phyloP scores from a whole-genome alignment of 2,888 invertebrate genomes.

The Dexiosoma caninum region DNA sequence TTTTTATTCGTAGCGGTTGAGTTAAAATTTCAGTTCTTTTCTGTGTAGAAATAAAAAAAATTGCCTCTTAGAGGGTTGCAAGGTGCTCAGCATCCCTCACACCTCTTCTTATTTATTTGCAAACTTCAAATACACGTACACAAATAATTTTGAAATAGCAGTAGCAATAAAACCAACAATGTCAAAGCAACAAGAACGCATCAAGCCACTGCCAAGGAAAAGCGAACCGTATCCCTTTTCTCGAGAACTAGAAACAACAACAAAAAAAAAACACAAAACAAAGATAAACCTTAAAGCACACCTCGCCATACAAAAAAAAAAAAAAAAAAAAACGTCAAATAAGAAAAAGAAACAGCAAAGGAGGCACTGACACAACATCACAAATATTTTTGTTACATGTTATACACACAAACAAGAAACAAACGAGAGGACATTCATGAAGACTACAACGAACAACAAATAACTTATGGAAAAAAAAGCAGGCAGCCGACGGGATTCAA shows the following conservation, averaged over 20 bases:
- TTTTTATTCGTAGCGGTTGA: too few species aligned
- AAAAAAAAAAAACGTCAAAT: conserved; percentile 20
- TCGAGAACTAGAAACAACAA: background rate
- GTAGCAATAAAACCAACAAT: conserved; percentile 13
- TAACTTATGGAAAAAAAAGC: background rate
- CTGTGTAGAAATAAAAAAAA: too few species aligned
- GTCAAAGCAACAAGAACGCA: conserved; percentile 33
- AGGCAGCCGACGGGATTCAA: conserved; percentile 61
- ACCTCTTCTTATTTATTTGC: conserved; percentile 25
- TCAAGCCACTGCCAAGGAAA: background rate
- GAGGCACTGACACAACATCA: background rate
- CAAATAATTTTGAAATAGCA: conserved; percentile 34
- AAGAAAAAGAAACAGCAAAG: background rate
- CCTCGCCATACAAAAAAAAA: conserved; percentile 12
- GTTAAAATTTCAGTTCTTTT: too few species aligned
- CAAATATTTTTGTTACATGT: background rate
- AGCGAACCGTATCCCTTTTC: conserved; percentile 37
- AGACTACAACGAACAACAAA: conserved; percentile 20
- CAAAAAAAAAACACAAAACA: background rate
- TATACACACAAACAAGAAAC: conserved; percentile 1
- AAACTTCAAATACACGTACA: background rate
- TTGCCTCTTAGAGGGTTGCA: too few species aligned
- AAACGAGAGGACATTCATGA: conserved; percentile 64
- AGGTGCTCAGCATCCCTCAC: background rate
- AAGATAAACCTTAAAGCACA: conserved; percentile 21